Evolutionary conservation across 2,888 invertebrate species (phyloP).

Genomic region (Catocala fraxini): DNA sequence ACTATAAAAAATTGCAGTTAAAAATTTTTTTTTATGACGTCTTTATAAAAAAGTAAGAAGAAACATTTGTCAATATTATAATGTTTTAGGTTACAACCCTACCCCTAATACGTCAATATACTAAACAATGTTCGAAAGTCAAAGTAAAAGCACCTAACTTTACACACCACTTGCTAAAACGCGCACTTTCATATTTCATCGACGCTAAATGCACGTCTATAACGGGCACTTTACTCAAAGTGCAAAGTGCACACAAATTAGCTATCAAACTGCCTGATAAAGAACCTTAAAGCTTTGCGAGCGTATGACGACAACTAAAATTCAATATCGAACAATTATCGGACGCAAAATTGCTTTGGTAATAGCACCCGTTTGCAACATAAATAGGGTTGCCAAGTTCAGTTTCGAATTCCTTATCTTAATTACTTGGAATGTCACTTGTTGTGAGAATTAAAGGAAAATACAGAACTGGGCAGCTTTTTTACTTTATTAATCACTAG

Average conservation of each 20-base stretch:
- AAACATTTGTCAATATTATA: too few species aligned
- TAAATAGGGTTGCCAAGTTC: conserved; percentile 45
- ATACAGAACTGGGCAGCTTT: background rate
- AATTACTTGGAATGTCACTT: conserved; percentile 33
- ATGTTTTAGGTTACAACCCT: too few species aligned
- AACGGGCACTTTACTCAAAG: conserved; percentile 24
- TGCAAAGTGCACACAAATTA: conserved; percentile 43
- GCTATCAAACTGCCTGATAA: conserved; percentile 37
- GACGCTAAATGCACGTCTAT: conserved; percentile 16
- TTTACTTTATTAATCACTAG: background rate
- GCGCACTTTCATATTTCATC: conserved; percentile 15
- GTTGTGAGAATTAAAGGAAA: conserved; percentile 12
- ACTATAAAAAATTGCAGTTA: too few species aligned
- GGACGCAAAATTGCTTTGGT: conserved; percentile 50
- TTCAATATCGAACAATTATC: conserved; percentile 58
- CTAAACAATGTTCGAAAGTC: background rate
- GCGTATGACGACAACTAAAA: conserved; percentile 42
- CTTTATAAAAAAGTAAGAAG: too few species aligned
- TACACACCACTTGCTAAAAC: background rate
- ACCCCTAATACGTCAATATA: background rate
- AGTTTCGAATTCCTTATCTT: conserved; percentile 36
- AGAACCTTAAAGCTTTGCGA: conserved; percentile 34
- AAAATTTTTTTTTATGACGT: too few species aligned
- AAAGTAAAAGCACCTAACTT: conserved; percentile 1
- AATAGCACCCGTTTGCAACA: conserved; percentile 53